Conservation (phyloP, 2,113 vertebrate genomes). For the Pholis gunnellus region DNA sequence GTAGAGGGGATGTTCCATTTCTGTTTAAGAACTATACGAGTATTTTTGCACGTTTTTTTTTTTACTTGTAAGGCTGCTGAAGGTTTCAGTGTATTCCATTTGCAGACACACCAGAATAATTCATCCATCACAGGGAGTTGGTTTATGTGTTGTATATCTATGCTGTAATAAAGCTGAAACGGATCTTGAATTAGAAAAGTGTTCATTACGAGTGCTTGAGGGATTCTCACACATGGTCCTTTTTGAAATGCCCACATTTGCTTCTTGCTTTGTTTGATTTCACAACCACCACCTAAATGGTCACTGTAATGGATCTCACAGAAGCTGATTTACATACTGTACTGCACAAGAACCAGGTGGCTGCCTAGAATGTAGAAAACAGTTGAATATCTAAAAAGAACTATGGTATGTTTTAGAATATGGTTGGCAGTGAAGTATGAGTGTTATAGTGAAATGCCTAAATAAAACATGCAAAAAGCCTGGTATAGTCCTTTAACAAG, state of each 20-base stretch:
- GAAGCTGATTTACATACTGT: neutral
- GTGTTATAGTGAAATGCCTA: neutral
- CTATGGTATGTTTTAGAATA: neutral
- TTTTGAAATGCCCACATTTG: neutral
- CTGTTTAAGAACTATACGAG: neutral
- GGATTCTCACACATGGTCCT: neutral
- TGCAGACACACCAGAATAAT: neutral
- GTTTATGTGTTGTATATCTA: neutral
- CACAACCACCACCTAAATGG: neutral
- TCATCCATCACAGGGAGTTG: neutral
- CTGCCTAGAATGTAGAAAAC: neutral
- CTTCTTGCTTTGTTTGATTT: neutral
- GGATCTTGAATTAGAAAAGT: neutral
- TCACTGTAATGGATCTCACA: neutral
- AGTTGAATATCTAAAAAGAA: neutral
- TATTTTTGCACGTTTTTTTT: conserved; percentile 6
- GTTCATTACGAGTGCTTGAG: too few relatives aligned
- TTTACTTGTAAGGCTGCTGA: neutral
- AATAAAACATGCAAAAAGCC: conserved; percentile 27
- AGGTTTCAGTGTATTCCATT: neutral
- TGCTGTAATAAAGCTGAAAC: neutral
- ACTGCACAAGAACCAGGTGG: neutral
- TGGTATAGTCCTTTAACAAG: neutral
- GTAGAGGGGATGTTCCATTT: neutral
- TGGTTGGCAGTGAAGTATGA: neutral